phyloP scores from a whole-genome alignment of 2,113 vertebrate species.

The Oxyura jamaicensis region DNA sequence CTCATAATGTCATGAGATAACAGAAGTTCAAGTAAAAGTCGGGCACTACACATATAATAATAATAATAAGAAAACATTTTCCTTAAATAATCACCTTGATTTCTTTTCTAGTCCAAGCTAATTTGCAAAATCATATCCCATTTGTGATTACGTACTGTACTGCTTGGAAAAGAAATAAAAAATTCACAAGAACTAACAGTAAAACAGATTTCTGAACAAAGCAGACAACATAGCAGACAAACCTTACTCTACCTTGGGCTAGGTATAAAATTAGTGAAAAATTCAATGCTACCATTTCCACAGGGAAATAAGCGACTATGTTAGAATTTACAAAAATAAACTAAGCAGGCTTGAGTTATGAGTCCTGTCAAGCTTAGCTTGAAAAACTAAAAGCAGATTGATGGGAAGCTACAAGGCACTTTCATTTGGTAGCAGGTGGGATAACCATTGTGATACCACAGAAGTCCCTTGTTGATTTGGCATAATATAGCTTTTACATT shows the following conservation, averaged over 20 bases:
- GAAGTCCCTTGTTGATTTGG: neutral
- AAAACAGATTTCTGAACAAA: neutral
- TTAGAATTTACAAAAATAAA: neutral
- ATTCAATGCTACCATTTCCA: neutral
- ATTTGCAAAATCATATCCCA: neutral
- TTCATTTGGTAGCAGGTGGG: neutral
- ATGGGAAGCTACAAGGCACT: neutral
- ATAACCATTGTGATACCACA: neutral
- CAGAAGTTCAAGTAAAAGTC: neutral
- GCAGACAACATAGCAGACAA: neutral
- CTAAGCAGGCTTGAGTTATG: neutral
- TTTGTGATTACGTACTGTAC: neutral
- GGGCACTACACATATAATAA: neutral
- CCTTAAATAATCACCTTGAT: neutral
- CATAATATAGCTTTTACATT: neutral
- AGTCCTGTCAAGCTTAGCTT: neutral
- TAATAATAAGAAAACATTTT: neutral
- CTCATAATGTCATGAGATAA: neutral
- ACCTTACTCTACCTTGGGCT: neutral
- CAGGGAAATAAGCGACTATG: neutral
- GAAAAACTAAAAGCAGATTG: conserved; percentile 20
- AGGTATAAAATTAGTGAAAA: neutral
- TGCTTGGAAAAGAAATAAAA: conserved; percentile 4
- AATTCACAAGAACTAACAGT: neutral
- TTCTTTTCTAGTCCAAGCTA: neutral